These are phyloP conservation scores for Melipona beecheii DNA, from an alignment of 2,888 invertebrate genomes.

Conservation along the genomic window DNA sequence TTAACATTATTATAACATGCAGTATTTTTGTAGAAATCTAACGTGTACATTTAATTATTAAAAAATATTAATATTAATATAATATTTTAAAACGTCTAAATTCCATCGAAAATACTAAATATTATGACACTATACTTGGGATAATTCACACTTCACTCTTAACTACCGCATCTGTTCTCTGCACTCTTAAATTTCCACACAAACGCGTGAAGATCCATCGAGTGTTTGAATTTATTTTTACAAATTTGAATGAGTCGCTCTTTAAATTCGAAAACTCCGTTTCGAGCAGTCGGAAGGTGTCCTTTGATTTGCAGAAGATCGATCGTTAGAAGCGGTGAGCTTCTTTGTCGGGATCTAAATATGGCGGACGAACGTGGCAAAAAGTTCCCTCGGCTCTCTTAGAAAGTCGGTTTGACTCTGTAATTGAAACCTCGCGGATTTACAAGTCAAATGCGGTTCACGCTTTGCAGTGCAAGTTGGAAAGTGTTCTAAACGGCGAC, in stretches of 20 bases:
- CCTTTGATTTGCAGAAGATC: neutral
- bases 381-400: conserved; percentile 19
- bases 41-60: too few species aligned
- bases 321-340: neutral
- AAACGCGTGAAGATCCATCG: too few species aligned
- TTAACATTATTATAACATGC: too few species aligned
- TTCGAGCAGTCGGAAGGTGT: neutral
- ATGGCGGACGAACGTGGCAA: neutral
- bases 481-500: conserved; percentile 27
- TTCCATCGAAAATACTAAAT: too few species aligned
- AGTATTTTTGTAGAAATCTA: too few species aligned
- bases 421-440: conserved; percentile 46
- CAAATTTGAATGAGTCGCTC: neutral
- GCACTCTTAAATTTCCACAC: too few species aligned
- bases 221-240: neutral
- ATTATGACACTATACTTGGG: too few species aligned
- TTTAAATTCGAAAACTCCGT: neutral
- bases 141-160: too few species aligned
- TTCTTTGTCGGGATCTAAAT: neutral
- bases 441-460: conserved; percentile 52
- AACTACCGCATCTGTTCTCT: too few species aligned
- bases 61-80: too few species aligned
- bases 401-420: conserved; percentile 37
- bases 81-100: too few species aligned
- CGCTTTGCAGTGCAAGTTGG: conserved; percentile 16